Evolutionary conservation across 2,888 invertebrate species (phyloP).

Genomic region (Dolichomitus sp.): DNA sequence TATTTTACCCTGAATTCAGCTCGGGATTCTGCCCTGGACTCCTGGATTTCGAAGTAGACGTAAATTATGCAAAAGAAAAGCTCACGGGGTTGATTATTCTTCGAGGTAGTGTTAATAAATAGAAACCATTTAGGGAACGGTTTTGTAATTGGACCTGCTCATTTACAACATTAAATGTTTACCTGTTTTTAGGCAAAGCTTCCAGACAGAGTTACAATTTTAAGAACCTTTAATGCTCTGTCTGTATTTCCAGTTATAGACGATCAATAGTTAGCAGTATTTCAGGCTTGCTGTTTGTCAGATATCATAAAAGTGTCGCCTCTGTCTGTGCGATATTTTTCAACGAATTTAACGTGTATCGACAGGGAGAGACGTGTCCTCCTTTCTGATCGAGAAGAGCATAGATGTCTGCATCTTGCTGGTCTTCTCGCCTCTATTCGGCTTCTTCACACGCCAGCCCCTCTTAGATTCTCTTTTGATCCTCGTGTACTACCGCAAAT

Average conservation of each 20-base stretch:
- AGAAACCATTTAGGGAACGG: too few relatives aligned
- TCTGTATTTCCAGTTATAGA: not conserved
- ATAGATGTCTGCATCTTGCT: not conserved
- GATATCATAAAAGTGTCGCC: conserved; percentile 45
- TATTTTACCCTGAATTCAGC: too few relatives aligned
- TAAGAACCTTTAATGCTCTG: not conserved
- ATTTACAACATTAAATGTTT: not conserved
- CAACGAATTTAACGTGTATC: conserved; percentile 43
- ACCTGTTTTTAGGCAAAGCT: not conserved
- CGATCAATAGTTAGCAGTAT: conserved; percentile 13
- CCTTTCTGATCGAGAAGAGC: conserved; percentile 24
- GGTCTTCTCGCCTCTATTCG: not conserved
- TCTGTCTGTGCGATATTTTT: conserved; percentile 43
- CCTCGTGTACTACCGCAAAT: conserved; percentile 9
- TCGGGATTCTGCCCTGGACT: too few relatives aligned
- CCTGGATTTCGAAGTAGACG: not conserved
- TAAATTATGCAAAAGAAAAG: too few relatives aligned
- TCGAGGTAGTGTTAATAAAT: not conserved
- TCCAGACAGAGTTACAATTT: not conserved
- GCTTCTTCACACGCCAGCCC: not conserved
- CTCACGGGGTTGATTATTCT: not conserved
- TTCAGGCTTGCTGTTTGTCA: conserved; percentile 32
- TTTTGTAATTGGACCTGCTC: not conserved
- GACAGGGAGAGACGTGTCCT: conserved; percentile 36
- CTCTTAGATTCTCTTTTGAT: conserved; percentile 1